Conservation (phyloP, 2,888 invertebrate genomes). For the Antitype chi region DNA sequence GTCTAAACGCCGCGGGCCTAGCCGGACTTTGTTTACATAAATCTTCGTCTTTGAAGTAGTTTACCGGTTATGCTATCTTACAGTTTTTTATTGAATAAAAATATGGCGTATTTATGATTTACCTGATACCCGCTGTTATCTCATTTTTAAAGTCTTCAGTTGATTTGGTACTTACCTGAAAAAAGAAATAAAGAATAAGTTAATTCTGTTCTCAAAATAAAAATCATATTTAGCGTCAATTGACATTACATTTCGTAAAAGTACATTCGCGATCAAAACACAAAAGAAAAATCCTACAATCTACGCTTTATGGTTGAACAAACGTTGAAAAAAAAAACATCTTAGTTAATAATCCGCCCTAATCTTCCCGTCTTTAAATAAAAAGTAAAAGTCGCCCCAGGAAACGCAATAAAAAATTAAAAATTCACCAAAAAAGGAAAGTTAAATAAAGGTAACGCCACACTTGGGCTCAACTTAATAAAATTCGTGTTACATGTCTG, state of each 20-base stretch:
- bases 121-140: constrained; percentile 20
- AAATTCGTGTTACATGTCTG: constrained; percentile 67
- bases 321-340: constrained; percentile 15
- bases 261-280: constrained; percentile 21
- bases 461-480: constrained; percentile 65
- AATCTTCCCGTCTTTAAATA: constrained; percentile 50
- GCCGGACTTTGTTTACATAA: too few species aligned
- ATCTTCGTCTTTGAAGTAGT: too few species aligned
- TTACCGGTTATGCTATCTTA: too few species aligned
- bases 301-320: neutral
- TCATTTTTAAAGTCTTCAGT: neutral
- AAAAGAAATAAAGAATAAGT: constrained; percentile 44
- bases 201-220: neutral
- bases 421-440: constrained; percentile 49
- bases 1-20: too few species aligned
- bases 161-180: constrained; percentile 66
- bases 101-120: neutral
- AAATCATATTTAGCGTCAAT: neutral
- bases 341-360: constrained; percentile 28
- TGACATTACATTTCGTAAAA: neutral
- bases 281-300: neutral
- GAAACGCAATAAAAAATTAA: constrained; percentile 61
- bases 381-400: constrained; percentile 51
- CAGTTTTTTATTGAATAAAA: neutral
- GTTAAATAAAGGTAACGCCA: constrained; percentile 60